A percentile compares a stretch with the other conserved stretches of the same genome.
These are phyloP conservation scores for Ganaspis brasiliensis DNA, from an alignment of 2,888 invertebrate genomes.

Conservation along the genomic window DNA sequence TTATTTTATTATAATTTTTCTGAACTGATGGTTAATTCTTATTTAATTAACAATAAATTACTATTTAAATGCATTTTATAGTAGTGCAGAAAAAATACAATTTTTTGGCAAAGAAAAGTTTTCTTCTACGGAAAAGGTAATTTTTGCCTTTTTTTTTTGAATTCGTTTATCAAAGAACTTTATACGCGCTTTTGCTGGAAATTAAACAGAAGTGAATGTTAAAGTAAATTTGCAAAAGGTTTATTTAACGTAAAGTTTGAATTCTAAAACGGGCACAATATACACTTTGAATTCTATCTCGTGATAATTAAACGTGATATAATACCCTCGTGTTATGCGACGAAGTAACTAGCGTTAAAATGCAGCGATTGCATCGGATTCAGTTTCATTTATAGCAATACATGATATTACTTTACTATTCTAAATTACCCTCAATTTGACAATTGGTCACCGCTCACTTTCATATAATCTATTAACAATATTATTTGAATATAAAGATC, in stretches of 20 bases:
- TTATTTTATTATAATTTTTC: too few relatives aligned
- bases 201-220: not conserved
- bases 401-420: slow-evolving; percentile 34
- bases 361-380: slow-evolving; percentile 34
- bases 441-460: slow-evolving; percentile 15
- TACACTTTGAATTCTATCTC: slow-evolving; percentile 37
- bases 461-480: not conserved
- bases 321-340: slow-evolving; percentile 39
- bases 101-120: too few relatives aligned
- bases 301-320: slow-evolving; percentile 40
- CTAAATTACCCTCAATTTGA: slow-evolving; percentile 23
- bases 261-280: slow-evolving; percentile 12
- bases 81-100: too few relatives aligned
- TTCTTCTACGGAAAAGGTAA: too few relatives aligned
- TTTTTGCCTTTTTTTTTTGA: too few relatives aligned
- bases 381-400: slow-evolving; percentile 25
- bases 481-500: not conserved
- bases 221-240: slow-evolving; percentile 10
- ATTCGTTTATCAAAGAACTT: too few relatives aligned
- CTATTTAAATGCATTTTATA: too few relatives aligned
- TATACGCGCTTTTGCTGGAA: too few relatives aligned
- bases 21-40: too few relatives aligned
- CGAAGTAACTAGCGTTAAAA: slow-evolving; percentile 35
- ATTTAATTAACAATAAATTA: too few relatives aligned
- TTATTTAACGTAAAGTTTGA: slow-evolving; percentile 24